Evolutionary conservation across 2,888 invertebrate genomes (phyloP).

Genomic region (Acanthoscelides obtectus): DNA sequence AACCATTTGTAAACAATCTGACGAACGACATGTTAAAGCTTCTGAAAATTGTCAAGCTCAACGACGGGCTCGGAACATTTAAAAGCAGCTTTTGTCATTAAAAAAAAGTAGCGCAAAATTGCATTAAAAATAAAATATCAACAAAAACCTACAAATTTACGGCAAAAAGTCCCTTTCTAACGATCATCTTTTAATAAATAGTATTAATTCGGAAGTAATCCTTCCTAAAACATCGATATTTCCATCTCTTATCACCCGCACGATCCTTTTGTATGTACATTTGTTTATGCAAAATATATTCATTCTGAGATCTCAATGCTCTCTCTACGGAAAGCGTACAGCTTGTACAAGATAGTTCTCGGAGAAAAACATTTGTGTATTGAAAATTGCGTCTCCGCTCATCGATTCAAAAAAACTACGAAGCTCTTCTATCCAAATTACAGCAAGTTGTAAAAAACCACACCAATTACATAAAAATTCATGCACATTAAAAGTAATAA

Average conservation of each 20-base stretch:
- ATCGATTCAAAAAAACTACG: no score
- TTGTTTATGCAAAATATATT: conserved; percentile 22
- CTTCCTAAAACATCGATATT: conserved; percentile 17
- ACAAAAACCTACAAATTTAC: conserved; percentile 14
- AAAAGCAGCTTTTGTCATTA: conserved; percentile 7
- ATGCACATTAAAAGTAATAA: no score
- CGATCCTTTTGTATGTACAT: conserved; percentile 21
- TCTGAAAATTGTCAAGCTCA: not conserved
- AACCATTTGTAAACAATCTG: not conserved
- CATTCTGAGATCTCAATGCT: conserved; percentile 19
- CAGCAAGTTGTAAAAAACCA: no score
- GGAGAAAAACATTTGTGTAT: no score
- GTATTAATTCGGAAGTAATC: conserved; percentile 2
- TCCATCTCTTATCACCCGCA: conserved; percentile 18
- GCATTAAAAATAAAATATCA: conserved; percentile 7
- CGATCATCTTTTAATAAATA: conserved; percentile 18
- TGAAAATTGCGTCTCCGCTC: no score
- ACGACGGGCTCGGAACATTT: conserved; percentile 8
- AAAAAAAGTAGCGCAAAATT: conserved; percentile 14
- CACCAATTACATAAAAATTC: no score
- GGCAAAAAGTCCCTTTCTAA: conserved; percentile 14
- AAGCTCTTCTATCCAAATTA: no score
- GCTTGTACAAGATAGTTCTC: not conserved
- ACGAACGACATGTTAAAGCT: not conserved
- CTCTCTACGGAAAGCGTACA: conserved; percentile 15